phyloP scores from a whole-genome alignment of 92 coral and sea anemone species.

The Epizoanthus stellaris region DNA sequence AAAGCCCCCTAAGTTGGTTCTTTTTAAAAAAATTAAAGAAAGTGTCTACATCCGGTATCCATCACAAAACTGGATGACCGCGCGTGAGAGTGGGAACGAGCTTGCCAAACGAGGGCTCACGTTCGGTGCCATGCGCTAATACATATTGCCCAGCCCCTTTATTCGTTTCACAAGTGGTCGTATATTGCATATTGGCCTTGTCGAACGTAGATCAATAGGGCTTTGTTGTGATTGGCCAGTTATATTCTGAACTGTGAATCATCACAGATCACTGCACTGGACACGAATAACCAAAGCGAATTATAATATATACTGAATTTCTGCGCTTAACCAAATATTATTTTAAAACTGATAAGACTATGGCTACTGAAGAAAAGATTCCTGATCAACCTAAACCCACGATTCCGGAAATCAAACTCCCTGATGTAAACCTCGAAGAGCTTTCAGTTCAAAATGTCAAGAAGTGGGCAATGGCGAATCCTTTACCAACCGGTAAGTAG shows the following conservation, averaged over 20 bases:
- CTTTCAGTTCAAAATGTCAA: slow-evolving; percentile 55
- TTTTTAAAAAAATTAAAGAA: no score
- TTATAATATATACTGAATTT: neutral
- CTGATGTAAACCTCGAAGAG: slow-evolving; percentile 27
- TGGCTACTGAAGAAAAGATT: slow-evolving; percentile 6
- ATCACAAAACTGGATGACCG: no score
- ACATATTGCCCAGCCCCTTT: no score
- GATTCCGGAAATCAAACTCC: slow-evolving; percentile 34
- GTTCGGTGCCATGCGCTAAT: no score
- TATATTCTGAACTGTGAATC: slow-evolving; percentile 17
- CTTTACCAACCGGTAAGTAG: slow-evolving; percentile 69
- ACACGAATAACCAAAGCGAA: neutral
- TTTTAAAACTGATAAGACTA: neutral
- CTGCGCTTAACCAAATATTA: neutral
- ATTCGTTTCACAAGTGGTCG: no score
- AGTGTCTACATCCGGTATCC: no score
- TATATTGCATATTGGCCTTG: no score
- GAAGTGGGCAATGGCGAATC: slow-evolving; percentile 62
- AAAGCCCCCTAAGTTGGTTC: no score
- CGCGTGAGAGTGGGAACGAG: no score
- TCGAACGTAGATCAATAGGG: no score
- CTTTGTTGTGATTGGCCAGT: slow-evolving; percentile 18
- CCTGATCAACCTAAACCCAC: slow-evolving; percentile 7
- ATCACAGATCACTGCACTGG: slow-evolving; percentile 11
- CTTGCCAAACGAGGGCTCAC: no score